Percentiles rank a stretch among this genome's conserved stretches.
These are phyloP conservation scores for Molossus alvarezi DNA, from an alignment of 2,797 vertebrate genomes.

Conservation along the genomic window DNA sequence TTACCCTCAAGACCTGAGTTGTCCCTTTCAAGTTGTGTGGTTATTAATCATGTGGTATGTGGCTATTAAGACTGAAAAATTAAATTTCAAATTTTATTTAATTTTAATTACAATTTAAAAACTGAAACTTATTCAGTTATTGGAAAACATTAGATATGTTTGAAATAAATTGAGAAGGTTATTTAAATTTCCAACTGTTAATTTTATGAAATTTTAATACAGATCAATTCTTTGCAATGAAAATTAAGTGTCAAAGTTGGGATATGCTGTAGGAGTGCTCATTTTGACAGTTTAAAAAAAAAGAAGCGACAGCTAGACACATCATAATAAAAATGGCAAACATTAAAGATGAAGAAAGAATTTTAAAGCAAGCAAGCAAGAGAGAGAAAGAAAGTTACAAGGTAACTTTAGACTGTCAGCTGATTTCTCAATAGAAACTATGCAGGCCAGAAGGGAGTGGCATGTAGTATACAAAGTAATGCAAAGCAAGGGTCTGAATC, in stretches of 20 bases:
- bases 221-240: not conserved
- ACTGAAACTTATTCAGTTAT: not conserved
- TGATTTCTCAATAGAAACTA: no score
- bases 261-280: not conserved
- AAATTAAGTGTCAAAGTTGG: not conserved
- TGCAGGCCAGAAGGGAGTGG: no score
- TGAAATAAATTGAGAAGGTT: not conserved
- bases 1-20: not conserved
- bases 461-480: no score
- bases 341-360: no score
- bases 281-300: not conserved
- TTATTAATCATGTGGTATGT: not conserved
- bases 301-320: not conserved
- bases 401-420: no score
- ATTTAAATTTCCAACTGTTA: not conserved
- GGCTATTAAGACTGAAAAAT: not conserved
- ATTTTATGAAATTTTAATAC: slow-evolving; percentile 43
- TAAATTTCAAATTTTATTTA: not conserved
- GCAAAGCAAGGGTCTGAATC: no score
- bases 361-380: no score
- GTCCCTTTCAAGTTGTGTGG: not conserved
- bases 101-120: not conserved
- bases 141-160: not conserved
- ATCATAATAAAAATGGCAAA: no score
- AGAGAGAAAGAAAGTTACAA: no score